phyloP scores from a whole-genome alignment of 2,797 vertebrate genomes.

The Mormyrops boulengeri region DNA sequence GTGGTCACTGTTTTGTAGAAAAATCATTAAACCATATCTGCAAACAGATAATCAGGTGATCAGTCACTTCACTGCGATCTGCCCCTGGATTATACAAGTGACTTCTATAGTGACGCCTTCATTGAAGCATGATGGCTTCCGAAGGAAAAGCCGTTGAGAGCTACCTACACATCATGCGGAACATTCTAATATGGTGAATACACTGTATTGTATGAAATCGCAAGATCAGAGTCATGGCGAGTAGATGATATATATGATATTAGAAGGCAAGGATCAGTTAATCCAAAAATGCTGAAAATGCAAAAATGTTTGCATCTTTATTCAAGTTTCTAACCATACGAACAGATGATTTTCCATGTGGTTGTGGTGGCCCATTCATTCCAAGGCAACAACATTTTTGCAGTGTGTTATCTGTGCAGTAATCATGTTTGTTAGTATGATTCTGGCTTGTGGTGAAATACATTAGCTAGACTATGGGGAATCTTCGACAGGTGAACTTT shows the following conservation, averaged over 20 bases:
- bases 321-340: not conserved
- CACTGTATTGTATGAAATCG: not conserved
- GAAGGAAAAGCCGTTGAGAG: not conserved
- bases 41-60: not conserved
- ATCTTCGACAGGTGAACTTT: not conserved
- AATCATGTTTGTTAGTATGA: not conserved
- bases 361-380: not conserved
- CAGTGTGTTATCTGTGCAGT: not conserved
- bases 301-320: not conserved
- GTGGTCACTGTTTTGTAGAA: not conserved
- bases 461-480: not conserved
- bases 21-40: not conserved
- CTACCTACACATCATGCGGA: not conserved
- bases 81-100: not conserved
- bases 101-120: not conserved
- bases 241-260: no score
- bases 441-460: not conserved
- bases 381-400: not conserved
- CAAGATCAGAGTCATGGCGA: not conserved
- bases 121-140: not conserved
- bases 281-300: not conserved
- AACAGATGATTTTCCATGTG: not conserved
- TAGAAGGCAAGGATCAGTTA: not conserved
- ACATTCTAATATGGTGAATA: not conserved
- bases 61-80: not conserved